Evolutionary conservation across 1,140 invertebrate species (phyloP).

Genomic region (Mizuhopecten yessoensis): DNA sequence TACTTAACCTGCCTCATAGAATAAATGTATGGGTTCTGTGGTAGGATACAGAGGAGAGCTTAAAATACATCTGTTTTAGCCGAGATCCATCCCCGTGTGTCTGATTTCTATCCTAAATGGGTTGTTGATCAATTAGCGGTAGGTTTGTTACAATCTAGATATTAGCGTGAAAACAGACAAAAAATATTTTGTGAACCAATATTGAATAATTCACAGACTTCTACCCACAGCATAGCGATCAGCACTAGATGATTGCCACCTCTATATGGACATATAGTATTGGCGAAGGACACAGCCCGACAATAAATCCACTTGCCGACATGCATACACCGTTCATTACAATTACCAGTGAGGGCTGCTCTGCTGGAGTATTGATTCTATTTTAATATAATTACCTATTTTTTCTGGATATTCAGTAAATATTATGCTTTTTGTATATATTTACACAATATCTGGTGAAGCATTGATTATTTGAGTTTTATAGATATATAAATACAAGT

Average conservation of each 20-base stretch:
- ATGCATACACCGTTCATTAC: background rate
- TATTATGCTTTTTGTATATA: slow-evolving; percentile 17
- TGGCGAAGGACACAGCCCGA: background rate
- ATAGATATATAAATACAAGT: background rate
- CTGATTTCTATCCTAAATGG: background rate
- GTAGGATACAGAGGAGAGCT: background rate
- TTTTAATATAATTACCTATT: slow-evolving; percentile 36
- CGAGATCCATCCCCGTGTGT: background rate
- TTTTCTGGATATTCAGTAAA: slow-evolving; percentile 25
- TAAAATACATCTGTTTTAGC: too few species aligned
- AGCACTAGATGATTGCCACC: background rate
- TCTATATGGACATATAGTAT: background rate
- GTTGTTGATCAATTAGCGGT: background rate
- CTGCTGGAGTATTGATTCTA: background rate
- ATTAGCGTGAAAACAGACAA: background rate
- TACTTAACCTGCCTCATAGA: background rate
- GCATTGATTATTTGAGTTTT: background rate
- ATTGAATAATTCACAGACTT: background rate
- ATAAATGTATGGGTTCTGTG: background rate
- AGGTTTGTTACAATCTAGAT: background rate
- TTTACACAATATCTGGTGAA: background rate
- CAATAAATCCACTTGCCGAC: background rate
- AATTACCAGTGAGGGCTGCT: background rate
- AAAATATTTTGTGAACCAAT: background rate
- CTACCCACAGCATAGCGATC: background rate